Percentiles rank a stretch among this genome's conserved stretches.
Evolutionary conservation across 1,140 invertebrate species (phyloP).

Genomic region (Drosophila kepulauana): DNA sequence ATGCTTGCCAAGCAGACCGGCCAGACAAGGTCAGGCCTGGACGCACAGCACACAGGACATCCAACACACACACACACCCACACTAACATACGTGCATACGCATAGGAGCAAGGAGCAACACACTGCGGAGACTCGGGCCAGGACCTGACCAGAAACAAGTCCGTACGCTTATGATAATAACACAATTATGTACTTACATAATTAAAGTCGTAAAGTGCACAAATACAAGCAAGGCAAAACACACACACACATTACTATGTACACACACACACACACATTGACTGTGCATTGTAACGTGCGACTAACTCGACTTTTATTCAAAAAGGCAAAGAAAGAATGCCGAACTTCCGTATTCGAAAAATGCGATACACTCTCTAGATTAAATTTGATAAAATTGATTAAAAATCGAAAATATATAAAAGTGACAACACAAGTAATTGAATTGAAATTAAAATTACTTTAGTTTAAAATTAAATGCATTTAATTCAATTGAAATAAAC

Average conservation of each 20-base stretch:
- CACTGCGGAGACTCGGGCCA: not conserved
- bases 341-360: not conserved
- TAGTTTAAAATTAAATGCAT: not conserved
- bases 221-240: slow-evolving; percentile 45
- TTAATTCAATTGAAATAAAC: no score
- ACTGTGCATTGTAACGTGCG: slow-evolving; percentile 38
- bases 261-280: slow-evolving; percentile 14
- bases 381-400: no score
- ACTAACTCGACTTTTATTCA: slow-evolving; percentile 33
- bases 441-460: not conserved
- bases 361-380: not conserved
- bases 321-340: slow-evolving; percentile 12
- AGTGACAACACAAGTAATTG: no score
- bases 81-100: not conserved
- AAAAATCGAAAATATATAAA: no score
- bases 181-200: slow-evolving; percentile 83
- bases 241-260: slow-evolving; percentile 27
- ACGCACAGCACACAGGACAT: slow-evolving; percentile 44
- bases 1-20: slow-evolving; percentile 66
- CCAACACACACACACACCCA: slow-evolving; percentile 8
- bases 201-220: slow-evolving; percentile 82
- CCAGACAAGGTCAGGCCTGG: slow-evolving; percentile 63
- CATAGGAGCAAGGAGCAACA: slow-evolving; percentile 4
- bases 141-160: slow-evolving; percentile 23
- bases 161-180: slow-evolving; percentile 77